These are phyloP conservation scores for Notocelia uddmanniana DNA, from an alignment of 2,888 invertebrate species.

Conservation along the genomic window DNA sequence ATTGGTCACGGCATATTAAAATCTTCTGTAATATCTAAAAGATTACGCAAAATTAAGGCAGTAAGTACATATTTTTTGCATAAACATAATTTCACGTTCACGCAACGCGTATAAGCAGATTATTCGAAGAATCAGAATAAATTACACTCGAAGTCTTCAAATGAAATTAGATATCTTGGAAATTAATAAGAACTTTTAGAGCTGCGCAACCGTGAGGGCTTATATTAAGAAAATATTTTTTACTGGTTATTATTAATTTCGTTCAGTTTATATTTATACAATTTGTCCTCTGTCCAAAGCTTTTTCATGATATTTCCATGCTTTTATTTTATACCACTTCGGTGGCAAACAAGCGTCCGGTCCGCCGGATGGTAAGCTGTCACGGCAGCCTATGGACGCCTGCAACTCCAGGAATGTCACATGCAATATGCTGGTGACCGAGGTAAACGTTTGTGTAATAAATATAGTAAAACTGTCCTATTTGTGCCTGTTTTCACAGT, in stretches of 20 bases:
- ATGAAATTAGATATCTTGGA: slow-evolving; percentile 9
- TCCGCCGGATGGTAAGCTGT: too few species aligned
- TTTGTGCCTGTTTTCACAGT: too few species aligned
- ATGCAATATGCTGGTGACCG: too few species aligned
- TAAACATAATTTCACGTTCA: slow-evolving; percentile 10
- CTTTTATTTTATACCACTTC: too few species aligned
- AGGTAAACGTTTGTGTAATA: too few species aligned
- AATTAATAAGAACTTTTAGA: slow-evolving; percentile 21
- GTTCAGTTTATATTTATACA: neutral
- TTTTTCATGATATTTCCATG: too few species aligned
- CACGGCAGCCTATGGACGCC: too few species aligned
- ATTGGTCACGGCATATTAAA: neutral
- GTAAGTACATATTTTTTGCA: neutral
- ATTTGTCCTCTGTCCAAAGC: neutral
- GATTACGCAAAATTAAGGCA: neutral
- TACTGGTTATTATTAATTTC: neutral
- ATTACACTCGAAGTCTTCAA: slow-evolving; percentile 15
- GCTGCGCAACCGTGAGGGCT: neutral
- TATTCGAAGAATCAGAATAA: neutral
- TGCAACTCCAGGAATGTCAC: too few species aligned
- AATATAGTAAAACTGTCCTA: too few species aligned
- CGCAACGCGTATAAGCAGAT: slow-evolving; percentile 8
- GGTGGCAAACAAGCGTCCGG: too few species aligned
- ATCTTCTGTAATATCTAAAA: too few species aligned
- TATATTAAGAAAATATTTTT: neutral